Conservation (phyloP, 2,113 vertebrate genomes). For the Ahaetulla prasina region DNA sequence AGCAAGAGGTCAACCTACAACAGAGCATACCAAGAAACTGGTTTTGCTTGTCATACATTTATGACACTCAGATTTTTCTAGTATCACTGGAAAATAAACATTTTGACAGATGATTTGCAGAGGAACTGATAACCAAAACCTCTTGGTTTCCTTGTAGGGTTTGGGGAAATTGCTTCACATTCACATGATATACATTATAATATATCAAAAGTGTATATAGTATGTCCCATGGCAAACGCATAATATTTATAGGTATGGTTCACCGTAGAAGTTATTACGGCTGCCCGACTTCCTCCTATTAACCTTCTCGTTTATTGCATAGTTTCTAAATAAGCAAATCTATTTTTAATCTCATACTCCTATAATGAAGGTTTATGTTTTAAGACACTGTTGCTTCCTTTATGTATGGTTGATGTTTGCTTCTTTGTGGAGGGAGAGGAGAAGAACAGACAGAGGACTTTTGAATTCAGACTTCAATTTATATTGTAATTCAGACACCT, state of each 20-base stretch:
- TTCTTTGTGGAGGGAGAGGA: neutral
- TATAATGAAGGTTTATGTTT: neutral
- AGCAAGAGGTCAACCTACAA: neutral
- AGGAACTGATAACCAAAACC: slow-evolving; percentile 18
- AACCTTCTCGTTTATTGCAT: neutral
- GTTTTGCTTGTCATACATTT: slow-evolving; percentile 4
- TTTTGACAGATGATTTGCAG: slow-evolving; percentile 25
- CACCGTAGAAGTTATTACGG: neutral
- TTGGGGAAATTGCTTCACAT: slow-evolving; percentile 32
- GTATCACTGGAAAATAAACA: slow-evolving; percentile 17
- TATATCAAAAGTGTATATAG: neutral
- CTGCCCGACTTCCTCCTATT: neutral
- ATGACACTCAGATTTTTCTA: neutral
- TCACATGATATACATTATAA: too few species aligned
- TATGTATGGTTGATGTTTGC: neutral
- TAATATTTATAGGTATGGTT: slow-evolving; percentile 19
- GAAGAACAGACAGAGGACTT: neutral
- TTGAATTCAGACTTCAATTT: neutral
- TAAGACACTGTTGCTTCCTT: neutral
- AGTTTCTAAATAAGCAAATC: neutral
- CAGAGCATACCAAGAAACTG: neutral
- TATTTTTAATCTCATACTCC: neutral
- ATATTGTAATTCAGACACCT: neutral
- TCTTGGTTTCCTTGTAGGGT: neutral
- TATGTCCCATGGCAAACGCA: neutral